Base-by-base conservation (phyloP, 2,113 vertebrate genomes). In the Cyanoramphus novaezelandiae region DNA sequence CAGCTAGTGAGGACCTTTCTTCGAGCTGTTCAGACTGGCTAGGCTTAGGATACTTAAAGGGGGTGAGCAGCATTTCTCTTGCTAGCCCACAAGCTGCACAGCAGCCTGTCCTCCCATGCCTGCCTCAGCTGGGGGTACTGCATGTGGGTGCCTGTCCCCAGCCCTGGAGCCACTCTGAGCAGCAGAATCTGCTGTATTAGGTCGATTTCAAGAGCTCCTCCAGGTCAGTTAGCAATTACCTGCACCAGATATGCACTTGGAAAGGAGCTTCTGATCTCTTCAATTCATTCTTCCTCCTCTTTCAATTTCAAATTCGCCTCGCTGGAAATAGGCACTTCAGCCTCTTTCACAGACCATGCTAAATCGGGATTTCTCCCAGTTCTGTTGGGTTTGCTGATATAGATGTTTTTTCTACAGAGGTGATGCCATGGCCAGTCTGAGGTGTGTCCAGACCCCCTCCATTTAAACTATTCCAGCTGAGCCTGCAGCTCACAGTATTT, bases 191-290 rank as follows among this genome's bases (percentile, higher is more conserved):
- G 82, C 95, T 92, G 95, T 88, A 94, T 93, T 91, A 91, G 96
- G 93, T 96, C 28, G 1, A 94, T 97, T 96, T 95, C 92, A 94
- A 91, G 90, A 97, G 93, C 90, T 90, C 95, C 95, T 96, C 88
- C 75, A 89, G 95, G 95, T 96, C 96, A 95, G 88, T 84, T 92
- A 96, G 95, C 96, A 97, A 97, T 97, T 97, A 96, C 95, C 93
- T 96, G 96, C 93, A 96, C 92, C 88, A 97, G 86, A 96, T 95
- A 88, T 2, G 6, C 1, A 7, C 92, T 93, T 93, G 93, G 93
- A 92, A 93, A 92, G 90, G 88, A 95, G 91, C 88, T 93, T 96
- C 96, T 96, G 93, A 96, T 96, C 90, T 96, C 88, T 95, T 96
- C 96, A 96, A 84, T 93, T 92, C 95, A 91, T 86, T 96, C 74